These are phyloP conservation scores for Lordiphosa andalusiaca DNA, from an alignment of 2,888 invertebrate species.

Conservation along the genomic window DNA sequence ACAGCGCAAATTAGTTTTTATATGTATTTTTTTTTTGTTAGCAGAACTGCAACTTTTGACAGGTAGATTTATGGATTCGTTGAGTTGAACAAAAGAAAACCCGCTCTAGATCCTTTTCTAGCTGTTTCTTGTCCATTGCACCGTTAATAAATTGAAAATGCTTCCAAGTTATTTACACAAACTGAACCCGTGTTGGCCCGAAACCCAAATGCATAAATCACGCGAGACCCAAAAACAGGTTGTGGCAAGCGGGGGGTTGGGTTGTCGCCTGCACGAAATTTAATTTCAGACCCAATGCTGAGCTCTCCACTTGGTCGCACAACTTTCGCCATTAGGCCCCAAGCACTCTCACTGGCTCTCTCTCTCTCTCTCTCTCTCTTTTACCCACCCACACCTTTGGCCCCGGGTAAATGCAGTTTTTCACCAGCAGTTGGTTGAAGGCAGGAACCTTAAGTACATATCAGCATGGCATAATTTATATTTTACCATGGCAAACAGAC, in stretches of 20 bases:
- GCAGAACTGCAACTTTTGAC: constrained; percentile 23
- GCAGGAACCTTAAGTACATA: constrained; percentile 44
- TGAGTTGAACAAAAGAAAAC: constrained; percentile 19
- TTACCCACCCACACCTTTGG: background rate
- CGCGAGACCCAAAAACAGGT: constrained; percentile 42
- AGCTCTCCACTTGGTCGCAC: constrained; percentile 7
- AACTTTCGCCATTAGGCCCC: constrained; percentile 60
- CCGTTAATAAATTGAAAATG: constrained; percentile 56
- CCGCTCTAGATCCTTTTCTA: constrained; percentile 10
- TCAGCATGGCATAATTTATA: constrained; percentile 56
- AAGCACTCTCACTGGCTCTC: constrained; percentile 3
- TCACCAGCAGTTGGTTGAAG: constrained; percentile 35
- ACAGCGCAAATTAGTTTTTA: constrained; percentile 3
- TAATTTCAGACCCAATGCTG: constrained; percentile 25
- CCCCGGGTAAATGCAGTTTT: constrained; percentile 46
- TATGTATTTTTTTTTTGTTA: constrained; percentile 1
- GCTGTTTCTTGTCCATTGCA: constrained; percentile 30
- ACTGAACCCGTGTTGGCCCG: constrained; percentile 40
- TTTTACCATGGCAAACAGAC: constrained; percentile 32
- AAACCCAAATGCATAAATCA: constrained; percentile 67
- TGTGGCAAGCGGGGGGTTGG: constrained; percentile 22
- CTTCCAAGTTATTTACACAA: constrained; percentile 53
- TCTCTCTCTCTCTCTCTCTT: constrained; percentile 2
- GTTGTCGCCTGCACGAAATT: constrained; percentile 41
- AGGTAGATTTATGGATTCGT: constrained; percentile 18